Evolutionary conservation across 2,113 vertebrate genomes (phyloP), one percentile per base, ranked within the genome.

Genomic region (Platysteira castanea): DNA sequence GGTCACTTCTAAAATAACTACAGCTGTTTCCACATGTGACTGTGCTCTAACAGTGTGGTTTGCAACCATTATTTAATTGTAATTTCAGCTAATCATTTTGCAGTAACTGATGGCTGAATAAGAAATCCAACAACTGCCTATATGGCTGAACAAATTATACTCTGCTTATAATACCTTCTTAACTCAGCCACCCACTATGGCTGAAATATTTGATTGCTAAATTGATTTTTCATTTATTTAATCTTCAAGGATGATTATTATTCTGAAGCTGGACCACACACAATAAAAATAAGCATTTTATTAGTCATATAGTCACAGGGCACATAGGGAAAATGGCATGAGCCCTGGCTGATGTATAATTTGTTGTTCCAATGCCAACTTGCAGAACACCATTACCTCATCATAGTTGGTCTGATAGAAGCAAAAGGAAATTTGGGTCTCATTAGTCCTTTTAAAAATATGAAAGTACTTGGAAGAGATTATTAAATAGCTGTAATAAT

Each of bases 141-240:
- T 85, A 95, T 7, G 47, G 46, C 71, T 85, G 83, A 91, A 93
- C 60, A 84, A 96, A 95, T 93, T 89, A 93, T 81, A 89, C 24
- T 92, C 59, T 85, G 35, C 78, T 73, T 89, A 31, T 74, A 85
- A 59, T 70, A 90, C 76, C 79, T 93, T 83, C 88, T 90, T 94
- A 93, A 96, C 76, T 93, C 70, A 87, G 87, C 80, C 85, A 84
- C 86, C 85, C 44, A 89, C 93, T 89, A 90, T 68, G 87, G 91
- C 35, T 93, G 87, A 97, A 92, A 95, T 81, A 93, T 84, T 94
- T 96, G 92, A 96, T 93, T 93, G 73, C 46, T 84, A 90, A 94
- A 96, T 95, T 97, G 85, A 96, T 97, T 96, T 96, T 97, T 97
- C 96, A 96, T 94, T 96, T 92, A 96, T 94, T 95, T 90, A 92